These are phyloP conservation scores for Plectropomus leopardus DNA, from an alignment of 2,113 vertebrate genomes.

Conservation along the genomic window DNA sequence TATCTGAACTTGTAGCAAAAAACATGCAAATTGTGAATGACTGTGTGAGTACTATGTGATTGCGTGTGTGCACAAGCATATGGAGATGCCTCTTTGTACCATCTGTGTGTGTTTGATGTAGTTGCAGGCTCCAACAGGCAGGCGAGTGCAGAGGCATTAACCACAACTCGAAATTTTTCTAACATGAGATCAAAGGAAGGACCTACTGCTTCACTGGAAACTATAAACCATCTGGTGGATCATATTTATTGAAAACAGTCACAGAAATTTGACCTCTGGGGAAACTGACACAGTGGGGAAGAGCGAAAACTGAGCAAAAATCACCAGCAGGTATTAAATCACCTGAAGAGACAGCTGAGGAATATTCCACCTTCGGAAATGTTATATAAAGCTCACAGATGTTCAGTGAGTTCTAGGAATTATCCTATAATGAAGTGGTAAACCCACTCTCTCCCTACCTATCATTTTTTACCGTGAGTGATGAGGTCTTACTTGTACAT, in stretches of 20 bases:
- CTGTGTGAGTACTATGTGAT: neutral
- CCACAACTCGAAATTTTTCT: slow-evolving; percentile 13
- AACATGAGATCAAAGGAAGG: slow-evolving; percentile 46
- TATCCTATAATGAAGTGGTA: slow-evolving; percentile 7
- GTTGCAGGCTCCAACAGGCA: slow-evolving; percentile 10
- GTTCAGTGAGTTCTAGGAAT: slow-evolving; percentile 15
- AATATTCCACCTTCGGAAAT: slow-evolving; percentile 20
- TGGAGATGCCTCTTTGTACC: slow-evolving; percentile 1
- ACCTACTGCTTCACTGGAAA: slow-evolving; percentile 26
- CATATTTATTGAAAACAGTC: slow-evolving; percentile 13
- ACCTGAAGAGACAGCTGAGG: slow-evolving; percentile 3
- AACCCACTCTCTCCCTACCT: neutral
- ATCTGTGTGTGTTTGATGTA: slow-evolving; percentile 13
- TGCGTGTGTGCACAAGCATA: slow-evolving; percentile 4
- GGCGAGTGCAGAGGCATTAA: slow-evolving; percentile 4
- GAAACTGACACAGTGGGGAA: neutral
- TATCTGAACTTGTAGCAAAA: slow-evolving; percentile 4
- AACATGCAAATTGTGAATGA: slow-evolving; percentile 8
- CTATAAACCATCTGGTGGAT: slow-evolving; percentile 30
- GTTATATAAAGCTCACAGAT: slow-evolving; percentile 38
- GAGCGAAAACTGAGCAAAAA: slow-evolving; percentile 1
- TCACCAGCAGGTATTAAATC: slow-evolving; percentile 20
- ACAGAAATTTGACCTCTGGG: slow-evolving; percentile 13
- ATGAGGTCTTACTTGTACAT: neutral
- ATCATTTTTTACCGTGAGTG: neutral